These are phyloP conservation scores for Marcusenius ussheri DNA, from an alignment of 2,113 vertebrate species.

Conservation along the genomic window DNA sequence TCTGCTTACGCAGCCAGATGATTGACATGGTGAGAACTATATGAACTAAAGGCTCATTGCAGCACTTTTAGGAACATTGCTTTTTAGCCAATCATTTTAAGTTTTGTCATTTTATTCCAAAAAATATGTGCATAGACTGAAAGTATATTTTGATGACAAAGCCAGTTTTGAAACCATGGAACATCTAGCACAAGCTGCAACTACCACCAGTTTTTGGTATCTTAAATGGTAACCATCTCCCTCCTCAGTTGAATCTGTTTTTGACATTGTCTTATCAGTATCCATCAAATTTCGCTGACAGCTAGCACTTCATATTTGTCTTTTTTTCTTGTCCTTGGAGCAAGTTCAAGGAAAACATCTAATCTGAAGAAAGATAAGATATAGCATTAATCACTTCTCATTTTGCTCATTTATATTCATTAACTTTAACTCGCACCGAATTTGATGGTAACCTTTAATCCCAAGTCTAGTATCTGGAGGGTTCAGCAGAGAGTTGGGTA, in stretches of 20 bases:
- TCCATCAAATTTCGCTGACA: conserved; percentile 8
- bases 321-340: conserved; percentile 23
- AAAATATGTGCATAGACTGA: not conserved
- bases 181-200: not conserved
- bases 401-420: conserved; percentile 26
- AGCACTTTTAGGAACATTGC: not conserved
- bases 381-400: conserved; percentile 11
- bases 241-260: not conserved
- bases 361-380: conserved; percentile 20
- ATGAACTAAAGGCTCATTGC: not conserved
- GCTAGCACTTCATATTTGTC: not conserved
- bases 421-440: conserved; percentile 16
- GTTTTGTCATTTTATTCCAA: not conserved
- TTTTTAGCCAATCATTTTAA: not conserved
- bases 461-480: not conserved
- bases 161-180: not conserved
- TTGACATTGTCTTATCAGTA: conserved; percentile 8
- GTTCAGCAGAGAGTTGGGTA: conserved; percentile 3
- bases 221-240: not conserved
- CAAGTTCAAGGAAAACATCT: conserved; percentile 24
- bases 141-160: not conserved
- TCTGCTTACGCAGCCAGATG: not conserved
- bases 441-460: conserved; percentile 21
- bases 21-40: not conserved
- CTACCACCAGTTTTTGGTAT: not conserved